phyloP scores from a whole-genome alignment of 2,888 invertebrate genomes.

The Chirona hameri region DNA sequence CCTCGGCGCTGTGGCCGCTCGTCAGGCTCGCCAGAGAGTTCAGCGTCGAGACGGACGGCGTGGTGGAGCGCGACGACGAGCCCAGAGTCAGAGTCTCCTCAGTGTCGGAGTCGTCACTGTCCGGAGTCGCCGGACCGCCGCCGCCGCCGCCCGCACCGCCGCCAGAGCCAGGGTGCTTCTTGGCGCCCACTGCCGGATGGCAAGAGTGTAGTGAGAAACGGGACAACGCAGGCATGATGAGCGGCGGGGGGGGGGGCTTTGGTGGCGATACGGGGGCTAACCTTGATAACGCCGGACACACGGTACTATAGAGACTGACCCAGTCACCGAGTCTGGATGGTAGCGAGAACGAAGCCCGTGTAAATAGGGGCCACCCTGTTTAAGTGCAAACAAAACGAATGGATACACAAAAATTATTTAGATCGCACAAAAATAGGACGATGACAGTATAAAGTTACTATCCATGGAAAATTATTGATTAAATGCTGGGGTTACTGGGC shows the following conservation, averaged over 20 bases:
- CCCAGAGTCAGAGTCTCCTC: constrained; percentile 41
- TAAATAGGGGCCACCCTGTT: too few species aligned
- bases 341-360: too few species aligned
- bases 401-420: too few species aligned
- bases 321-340: not conserved
- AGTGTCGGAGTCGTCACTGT: constrained; percentile 46
- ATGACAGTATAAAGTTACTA: too few species aligned
- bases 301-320: not conserved
- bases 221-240: constrained; percentile 3
- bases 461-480: too few species aligned
- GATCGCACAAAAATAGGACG: too few species aligned
- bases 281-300: not conserved
- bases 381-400: too few species aligned
- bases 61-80: constrained; percentile 40
- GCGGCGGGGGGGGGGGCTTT: not conserved
- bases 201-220: not conserved
- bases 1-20: constrained; percentile 11
- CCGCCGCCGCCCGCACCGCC: not conserved
- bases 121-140: constrained; percentile 37
- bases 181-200: constrained; percentile 30
- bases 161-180: constrained; percentile 12
- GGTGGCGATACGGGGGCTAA: not conserved
- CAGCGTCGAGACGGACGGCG: constrained; percentile 38
- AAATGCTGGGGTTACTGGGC: too few species aligned
- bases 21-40: constrained; percentile 30